A percentile compares a stretch with the other conserved stretches of the same genome.
Evolutionary conservation across 2,113 vertebrate species (phyloP).

Genomic region (Apodemus sylvaticus): DNA sequence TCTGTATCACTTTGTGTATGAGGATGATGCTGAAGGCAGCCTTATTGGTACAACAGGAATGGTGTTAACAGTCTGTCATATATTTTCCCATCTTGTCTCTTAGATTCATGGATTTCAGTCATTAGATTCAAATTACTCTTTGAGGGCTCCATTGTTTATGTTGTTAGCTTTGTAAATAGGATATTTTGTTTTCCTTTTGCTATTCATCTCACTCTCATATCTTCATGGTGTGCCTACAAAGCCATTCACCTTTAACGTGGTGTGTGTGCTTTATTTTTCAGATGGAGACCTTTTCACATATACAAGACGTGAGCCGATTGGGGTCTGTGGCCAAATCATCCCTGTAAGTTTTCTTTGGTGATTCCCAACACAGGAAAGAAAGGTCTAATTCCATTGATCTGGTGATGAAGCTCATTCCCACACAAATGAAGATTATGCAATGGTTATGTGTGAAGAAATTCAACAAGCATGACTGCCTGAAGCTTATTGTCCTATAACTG

Average conservation of each 20-base stretch:
- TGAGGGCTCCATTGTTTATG: not conserved
- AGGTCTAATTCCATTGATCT: not conserved
- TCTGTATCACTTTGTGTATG: not conserved
- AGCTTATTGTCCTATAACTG: not conserved
- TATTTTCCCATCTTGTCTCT: not conserved
- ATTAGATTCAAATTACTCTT: not conserved
- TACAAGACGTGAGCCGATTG: constrained; percentile 92
- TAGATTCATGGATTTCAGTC: not conserved
- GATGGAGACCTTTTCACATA: constrained; percentile 94
- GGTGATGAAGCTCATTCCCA: not conserved
- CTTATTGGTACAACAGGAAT: not conserved
- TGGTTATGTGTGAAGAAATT: not conserved
- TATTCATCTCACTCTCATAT: not conserved
- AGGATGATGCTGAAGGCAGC: not conserved
- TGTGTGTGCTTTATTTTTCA: constrained; percentile 73
- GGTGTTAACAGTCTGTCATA: not conserved
- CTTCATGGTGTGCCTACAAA: not conserved
- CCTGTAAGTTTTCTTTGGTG: constrained; percentile 87
- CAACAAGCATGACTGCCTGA: not conserved
- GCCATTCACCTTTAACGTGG: not conserved
- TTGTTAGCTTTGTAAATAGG: not conserved
- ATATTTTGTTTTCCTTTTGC: not conserved
- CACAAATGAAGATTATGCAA: not conserved
- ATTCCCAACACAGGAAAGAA: not conserved
- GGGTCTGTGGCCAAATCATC: constrained; percentile 94